Conservation (phyloP, 2,888 invertebrate species). For the Acanthoscelides obtectus region DNA sequence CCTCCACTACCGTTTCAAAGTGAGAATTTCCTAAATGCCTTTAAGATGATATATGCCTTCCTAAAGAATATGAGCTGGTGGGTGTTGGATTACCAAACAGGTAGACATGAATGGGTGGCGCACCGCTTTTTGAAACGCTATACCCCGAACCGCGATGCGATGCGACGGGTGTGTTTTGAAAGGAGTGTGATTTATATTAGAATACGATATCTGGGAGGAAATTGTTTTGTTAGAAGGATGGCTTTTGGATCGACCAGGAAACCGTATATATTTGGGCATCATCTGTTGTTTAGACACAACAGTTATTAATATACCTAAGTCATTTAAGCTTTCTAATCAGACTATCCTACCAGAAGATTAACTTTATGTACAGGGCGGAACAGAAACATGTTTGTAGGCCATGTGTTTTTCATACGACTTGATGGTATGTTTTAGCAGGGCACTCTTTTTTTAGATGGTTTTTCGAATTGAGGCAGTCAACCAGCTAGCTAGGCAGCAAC, state of each 20-base stretch:
- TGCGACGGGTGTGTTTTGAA: not conserved
- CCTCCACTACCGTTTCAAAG: not conserved
- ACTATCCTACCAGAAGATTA: too few species aligned
- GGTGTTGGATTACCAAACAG: not conserved
- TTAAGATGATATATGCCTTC: not conserved
- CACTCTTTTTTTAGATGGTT: too few species aligned
- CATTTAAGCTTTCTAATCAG: too few species aligned
- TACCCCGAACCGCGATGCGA: not conserved
- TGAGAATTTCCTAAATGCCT: not conserved
- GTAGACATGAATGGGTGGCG: not conserved
- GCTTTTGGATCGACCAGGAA: not conserved
- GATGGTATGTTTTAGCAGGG: too few species aligned
- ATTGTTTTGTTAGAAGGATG: not conserved
- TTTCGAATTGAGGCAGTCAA: too few species aligned
- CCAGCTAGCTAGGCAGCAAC: too few species aligned
- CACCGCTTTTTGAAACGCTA: not conserved
- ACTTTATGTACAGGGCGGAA: too few species aligned
- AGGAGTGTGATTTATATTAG: not conserved
- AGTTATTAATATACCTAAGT: too few species aligned
- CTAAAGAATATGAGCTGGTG: not conserved
- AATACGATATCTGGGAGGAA: not conserved
- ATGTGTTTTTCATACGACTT: too few species aligned
- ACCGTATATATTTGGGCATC: not conserved
- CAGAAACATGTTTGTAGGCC: too few species aligned
- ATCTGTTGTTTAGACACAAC: not conserved